phyloP scores from a whole-genome alignment of 2,888 invertebrate genomes.

The Bursaphelenchus okinawaensis region DNA sequence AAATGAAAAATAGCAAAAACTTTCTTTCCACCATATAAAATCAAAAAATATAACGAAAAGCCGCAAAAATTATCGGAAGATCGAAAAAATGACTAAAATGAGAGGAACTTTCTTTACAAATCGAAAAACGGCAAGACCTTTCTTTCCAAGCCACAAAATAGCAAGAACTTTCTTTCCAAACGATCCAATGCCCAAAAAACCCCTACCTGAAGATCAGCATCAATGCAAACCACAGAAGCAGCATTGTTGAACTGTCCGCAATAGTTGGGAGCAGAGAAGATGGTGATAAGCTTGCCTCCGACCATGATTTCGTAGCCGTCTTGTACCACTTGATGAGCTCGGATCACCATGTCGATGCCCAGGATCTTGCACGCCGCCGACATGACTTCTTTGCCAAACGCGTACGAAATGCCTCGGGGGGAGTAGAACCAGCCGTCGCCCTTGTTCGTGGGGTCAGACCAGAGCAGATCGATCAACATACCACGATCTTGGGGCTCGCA shows the following conservation, averaged over 20 bases:
- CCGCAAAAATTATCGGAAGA: neutral
- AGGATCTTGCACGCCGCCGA: constrained; percentile 37
- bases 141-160: too few relatives aligned
- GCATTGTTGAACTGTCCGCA: constrained; percentile 45
- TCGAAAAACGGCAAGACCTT: too few relatives aligned
- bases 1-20: too few relatives aligned
- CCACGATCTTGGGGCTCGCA: constrained; percentile 49
- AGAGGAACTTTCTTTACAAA: neutral
- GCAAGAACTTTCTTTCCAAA: neutral
- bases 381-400: constrained; percentile 47
- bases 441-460: constrained; percentile 44
- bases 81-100: neutral
- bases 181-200: neutral
- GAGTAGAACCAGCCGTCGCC: constrained; percentile 33
- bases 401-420: constrained; percentile 41
- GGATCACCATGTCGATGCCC: constrained; percentile 44
- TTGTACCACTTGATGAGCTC: constrained; percentile 50
- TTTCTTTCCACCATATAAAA: neutral
- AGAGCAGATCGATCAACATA: constrained; percentile 41
- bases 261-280: constrained; percentile 50
- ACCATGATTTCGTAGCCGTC: constrained; percentile 50
- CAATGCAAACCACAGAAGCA: constrained; percentile 47
- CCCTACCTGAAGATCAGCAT: constrained; percentile 37
- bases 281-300: constrained; percentile 44
- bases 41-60: neutral